These are phyloP conservation scores for Hemitrygon akajei DNA, from an alignment of 2,797 vertebrate genomes.

Conservation along the genomic window DNA sequence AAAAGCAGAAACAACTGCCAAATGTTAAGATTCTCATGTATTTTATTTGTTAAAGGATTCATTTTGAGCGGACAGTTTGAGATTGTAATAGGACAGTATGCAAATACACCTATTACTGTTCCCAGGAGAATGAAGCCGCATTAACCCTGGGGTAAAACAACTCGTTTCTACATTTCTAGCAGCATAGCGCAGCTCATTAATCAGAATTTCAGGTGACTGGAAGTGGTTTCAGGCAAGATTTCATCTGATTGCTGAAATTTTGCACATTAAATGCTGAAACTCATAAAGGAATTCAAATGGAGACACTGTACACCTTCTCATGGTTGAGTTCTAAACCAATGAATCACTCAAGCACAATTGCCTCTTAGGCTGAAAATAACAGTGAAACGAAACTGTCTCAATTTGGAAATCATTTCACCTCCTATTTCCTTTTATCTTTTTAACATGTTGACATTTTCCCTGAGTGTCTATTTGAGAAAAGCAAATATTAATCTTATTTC, in stretches of 20 bases:
- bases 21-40: background rate
- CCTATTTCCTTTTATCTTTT: background rate
- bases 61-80: background rate
- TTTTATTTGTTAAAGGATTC: background rate
- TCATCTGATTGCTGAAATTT: background rate
- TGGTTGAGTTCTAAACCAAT: background rate
- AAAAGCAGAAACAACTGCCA: background rate
- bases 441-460: background rate
- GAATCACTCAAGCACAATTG: background rate
- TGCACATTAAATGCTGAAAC: background rate
- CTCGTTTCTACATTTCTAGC: background rate
- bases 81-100: background rate
- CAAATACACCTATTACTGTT: constrained; percentile 12
- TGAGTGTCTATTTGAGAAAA: background rate
- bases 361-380: background rate
- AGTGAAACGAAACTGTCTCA: background rate
- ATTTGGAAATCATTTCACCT: constrained; percentile 16
- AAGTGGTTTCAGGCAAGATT: constrained; percentile 29
- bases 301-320: background rate
- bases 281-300: background rate
- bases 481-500: background rate
- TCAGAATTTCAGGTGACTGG: constrained; percentile 27
- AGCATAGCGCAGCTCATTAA: constrained; percentile 10
- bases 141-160: constrained; percentile 13
- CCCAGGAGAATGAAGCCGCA: constrained; percentile 7